Base-by-base conservation (phyloP, 2,113 vertebrate species). In the Phalacrocorax pelagicus region DNA sequence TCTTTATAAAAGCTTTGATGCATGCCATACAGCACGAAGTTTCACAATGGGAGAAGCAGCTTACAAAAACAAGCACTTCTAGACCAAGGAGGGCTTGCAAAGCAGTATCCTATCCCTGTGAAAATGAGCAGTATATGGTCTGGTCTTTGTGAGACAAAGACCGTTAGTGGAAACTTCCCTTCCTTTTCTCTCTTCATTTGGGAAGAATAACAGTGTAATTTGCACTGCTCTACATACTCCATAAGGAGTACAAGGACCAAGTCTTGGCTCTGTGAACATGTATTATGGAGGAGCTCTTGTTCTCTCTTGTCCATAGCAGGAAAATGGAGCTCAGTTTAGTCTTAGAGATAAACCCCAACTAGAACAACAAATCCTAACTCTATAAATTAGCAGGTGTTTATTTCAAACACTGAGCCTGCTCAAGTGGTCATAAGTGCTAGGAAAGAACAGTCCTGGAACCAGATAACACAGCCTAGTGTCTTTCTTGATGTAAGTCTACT, bases 1-100 rank as follows among this genome's bases (percentile, higher is more conserved):
- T 63, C n/a, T 23, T 85, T 34, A 12, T 16, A 44, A 90, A 79
- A 21, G 10, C 10, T 71, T 27, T 26, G 21, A 78, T 51, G 12
- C 0, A 0, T 74, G 22, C 3, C 42, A 42, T 26, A 15, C 44
- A 81, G 17, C 34, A 24, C 10, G 11, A 63, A 82, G 11, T 46
- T 84, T 47, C 1, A 7, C 12, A 44, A 24, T 36, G 9, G 34
- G 14, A 86, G 59, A 63, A 86, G 30, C 30, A 22, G 13, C 14
- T 88, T 81, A 38, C 16, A 47, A 78, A 75, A 78, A 11, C 74
- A 72, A 59, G 19, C 3, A 11, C 6, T 66, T 72, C 27, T 57
- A 44, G 10, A 30, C 34, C 59, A 49, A 78, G 38, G 27, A 74
- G 24, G 40, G 10, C 12, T 38, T 65, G 27, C 22, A 71, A 71